A percentile compares a stretch with the other conserved stretches of the same genome.
Evolutionary conservation across 1,140 invertebrate species (phyloP).

Genomic region (Drosophila biarmipes): DNA sequence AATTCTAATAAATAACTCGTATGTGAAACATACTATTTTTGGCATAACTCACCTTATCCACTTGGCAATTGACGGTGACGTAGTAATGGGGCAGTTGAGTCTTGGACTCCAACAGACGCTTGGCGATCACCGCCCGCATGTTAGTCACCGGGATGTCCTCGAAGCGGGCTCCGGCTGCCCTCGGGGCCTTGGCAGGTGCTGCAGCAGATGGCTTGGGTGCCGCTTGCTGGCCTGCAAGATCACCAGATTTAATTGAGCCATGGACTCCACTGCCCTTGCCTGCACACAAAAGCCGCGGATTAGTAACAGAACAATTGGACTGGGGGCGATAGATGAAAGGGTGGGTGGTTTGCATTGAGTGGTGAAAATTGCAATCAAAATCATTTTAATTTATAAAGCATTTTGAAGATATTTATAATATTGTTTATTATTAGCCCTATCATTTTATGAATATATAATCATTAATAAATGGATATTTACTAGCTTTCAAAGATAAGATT

Average conservation of each 20-base stretch:
- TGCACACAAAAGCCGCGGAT: conserved; percentile 86
- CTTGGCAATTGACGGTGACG: conserved; percentile 93
- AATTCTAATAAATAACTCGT: too few species aligned
- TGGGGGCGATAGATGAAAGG: background rate
- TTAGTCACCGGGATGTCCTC: conserved; percentile 94
- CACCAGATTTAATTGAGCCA: conserved; percentile 94
- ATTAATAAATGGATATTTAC: too few species aligned
- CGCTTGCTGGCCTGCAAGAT: conserved; percentile 88
- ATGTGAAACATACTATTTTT: too few species aligned
- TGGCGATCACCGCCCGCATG: conserved; percentile 96
- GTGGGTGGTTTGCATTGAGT: background rate
- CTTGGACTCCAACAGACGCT: conserved; percentile 96
- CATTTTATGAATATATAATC: too few species aligned
- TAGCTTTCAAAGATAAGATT: too few species aligned
- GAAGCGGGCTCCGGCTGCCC: conserved; percentile 85
- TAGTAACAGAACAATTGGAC: conserved; percentile 67
- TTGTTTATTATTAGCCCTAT: too few species aligned
- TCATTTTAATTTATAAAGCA: too few species aligned
- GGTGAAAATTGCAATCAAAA: too few species aligned
- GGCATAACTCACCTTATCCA: conserved; percentile 88
- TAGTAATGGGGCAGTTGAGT: conserved; percentile 98
- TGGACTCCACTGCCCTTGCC: conserved; percentile 93
- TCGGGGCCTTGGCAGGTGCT: conserved; percentile 73
- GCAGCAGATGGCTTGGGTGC: conserved; percentile 84
- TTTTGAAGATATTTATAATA: background rate